These are phyloP conservation scores for Recurvirostra avosetta DNA, from an alignment of 2,113 vertebrate genomes.

Conservation along the genomic window DNA sequence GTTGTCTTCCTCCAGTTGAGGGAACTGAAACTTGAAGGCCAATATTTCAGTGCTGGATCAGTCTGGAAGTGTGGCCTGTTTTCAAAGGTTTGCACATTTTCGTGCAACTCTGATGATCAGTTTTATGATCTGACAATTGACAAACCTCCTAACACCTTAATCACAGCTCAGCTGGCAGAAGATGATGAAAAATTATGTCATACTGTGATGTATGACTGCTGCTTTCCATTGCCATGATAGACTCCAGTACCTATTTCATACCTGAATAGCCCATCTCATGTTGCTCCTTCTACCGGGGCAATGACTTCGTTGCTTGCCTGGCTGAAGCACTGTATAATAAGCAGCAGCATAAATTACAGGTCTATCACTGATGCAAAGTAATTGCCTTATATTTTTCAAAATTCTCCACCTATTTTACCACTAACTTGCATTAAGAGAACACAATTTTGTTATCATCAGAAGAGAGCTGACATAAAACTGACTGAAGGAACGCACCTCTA, in stretches of 20 bases:
- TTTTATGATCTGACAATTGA: constrained; percentile 45
- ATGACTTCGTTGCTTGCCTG: background rate
- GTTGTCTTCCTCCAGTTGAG: too few species aligned
- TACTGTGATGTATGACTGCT: background rate
- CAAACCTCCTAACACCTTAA: constrained; percentile 31
- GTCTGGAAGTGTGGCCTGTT: background rate
- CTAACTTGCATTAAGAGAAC: background rate
- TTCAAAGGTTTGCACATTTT: background rate
- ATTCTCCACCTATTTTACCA: background rate
- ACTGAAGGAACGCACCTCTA: background rate
- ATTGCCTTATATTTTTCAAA: background rate
- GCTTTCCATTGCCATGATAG: background rate
- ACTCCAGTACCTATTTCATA: background rate
- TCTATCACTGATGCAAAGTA: background rate
- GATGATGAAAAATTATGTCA: constrained; percentile 47
- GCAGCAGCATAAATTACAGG: background rate
- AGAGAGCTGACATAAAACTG: background rate
- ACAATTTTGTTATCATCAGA: background rate
- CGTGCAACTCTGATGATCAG: background rate
- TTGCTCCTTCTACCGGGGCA: background rate
- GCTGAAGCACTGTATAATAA: background rate
- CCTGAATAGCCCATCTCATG: background rate
- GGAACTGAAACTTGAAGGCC: too few species aligned
- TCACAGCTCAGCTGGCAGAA: constrained; percentile 4
- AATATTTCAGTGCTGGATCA: background rate